Evolutionary conservation across 2,113 vertebrate genomes (phyloP), one percentile per base, ranked within the genome.

Genomic region (Silurus glanis): DNA sequence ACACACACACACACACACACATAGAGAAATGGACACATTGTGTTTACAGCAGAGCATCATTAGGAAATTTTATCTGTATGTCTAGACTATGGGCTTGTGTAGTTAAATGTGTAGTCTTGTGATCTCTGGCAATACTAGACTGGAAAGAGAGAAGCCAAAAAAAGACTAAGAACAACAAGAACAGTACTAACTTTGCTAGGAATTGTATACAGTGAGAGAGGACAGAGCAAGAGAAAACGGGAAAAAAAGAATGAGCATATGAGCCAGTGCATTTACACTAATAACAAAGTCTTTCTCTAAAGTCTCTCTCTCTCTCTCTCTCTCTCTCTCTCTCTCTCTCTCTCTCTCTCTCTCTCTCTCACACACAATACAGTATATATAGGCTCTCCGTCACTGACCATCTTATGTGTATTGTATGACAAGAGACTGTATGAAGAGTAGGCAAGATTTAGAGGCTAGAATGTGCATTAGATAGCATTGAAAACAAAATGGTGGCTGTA

Each of bases 101-200:
- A 17, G 14, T 58, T 37, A 28, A 79, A 79, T 79, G 0, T 56
- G 55, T 37, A 16, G 55, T 58, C 55, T 58, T 79, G 17, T 0
- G 6, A 78, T 71, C 67, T 51, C 72, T 51, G 9, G 25, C 72
- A 75, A 75, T 51, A n/a, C 23, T 75, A 23, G 9, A 21, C 47
- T 51, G 45, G 23, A 72, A 17, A 25, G 66, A 83, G n/a, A 80
- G 49, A 62, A 74, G 45, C 45, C 17, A 76, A 82, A 71, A 28
- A 37, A 74, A 47, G 19, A 8, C 80, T 82, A 81, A 71, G 47
- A 84, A 76, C 59, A 78, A 55, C 55, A 64, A 78, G 72, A 85
- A 21, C 45, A 66, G 59, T 55, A 66, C 78, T 45, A 66, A 37
- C 37, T 37, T 37, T 37, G 74, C n/a, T 51, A 61, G 45, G 59